phyloP scores from a whole-genome alignment of 2,797 vertebrate genomes.

The Anableps anableps region DNA sequence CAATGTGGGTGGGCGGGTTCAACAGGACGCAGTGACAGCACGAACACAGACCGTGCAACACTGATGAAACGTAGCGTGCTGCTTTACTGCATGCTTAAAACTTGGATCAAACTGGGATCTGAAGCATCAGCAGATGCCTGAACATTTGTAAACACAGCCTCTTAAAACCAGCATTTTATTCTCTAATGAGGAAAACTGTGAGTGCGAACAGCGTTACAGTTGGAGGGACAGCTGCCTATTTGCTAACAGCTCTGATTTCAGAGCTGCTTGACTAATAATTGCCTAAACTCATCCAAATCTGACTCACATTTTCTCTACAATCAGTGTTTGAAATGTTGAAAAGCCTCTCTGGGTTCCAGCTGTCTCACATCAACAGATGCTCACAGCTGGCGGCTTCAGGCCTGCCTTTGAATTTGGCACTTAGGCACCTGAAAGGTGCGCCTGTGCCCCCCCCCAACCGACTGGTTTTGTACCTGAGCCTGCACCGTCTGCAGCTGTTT shows the following conservation, averaged over 20 bases:
- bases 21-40: no score
- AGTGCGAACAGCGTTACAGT: no score
- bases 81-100: no score
- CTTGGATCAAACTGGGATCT: no score
- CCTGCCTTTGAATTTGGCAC: constrained; percentile 5
- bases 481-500: constrained; percentile 91
- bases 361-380: constrained; percentile 26
- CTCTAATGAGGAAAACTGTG: no score
- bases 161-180: no score
- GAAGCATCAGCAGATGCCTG: no score
- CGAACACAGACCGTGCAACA: no score
- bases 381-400: constrained; percentile 17
- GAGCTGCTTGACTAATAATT: no score
- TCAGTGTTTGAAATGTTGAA: constrained; percentile 19
- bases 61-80: no score
- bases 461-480: constrained; percentile 82
- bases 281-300: neutral
- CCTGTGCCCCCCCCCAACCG: neutral
- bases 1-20: no score
- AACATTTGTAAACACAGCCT: no score
- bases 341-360: constrained; percentile 16
- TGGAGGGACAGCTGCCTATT: neutral
- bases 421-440: constrained; percentile 1
- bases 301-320: constrained; percentile 3
- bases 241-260: neutral